Conservation (phyloP, 1,140 invertebrate genomes). For the Papilio dardanus region DNA sequence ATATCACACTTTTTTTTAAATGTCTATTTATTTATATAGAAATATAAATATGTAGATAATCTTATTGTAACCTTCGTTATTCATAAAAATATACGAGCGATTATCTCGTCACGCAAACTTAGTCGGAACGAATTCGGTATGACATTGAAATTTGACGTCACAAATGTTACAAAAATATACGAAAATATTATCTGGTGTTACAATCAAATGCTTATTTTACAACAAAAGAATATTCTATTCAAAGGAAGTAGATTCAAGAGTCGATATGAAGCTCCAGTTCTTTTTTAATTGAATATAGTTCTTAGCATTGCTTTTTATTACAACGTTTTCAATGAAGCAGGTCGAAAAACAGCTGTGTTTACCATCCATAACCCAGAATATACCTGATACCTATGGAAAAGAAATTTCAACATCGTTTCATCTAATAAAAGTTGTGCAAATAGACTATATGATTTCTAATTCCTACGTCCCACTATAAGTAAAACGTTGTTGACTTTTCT, state of each 20-base stretch:
- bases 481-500: background rate
- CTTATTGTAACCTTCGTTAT: background rate
- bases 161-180: constrained; percentile 13
- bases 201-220: background rate
- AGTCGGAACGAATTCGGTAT: constrained; percentile 9
- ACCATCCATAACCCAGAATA: background rate
- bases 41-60: background rate
- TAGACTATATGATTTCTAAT: no score
- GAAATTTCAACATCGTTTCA: background rate
- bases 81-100: background rate
- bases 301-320: background rate
- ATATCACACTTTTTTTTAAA: no score
- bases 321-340: background rate
- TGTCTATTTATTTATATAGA: background rate
- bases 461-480: no score
- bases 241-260: background rate
- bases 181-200: background rate
- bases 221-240: background rate
- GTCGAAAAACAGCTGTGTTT: background rate
- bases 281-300: background rate
- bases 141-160: constrained; percentile 21
- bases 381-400: background rate
- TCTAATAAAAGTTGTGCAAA: background rate
- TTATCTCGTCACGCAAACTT: constrained; percentile 18
- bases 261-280: background rate